These are phyloP conservation scores for Zootoca vivipara DNA, from an alignment of 2,113 vertebrate genomes.

Conservation along the genomic window DNA sequence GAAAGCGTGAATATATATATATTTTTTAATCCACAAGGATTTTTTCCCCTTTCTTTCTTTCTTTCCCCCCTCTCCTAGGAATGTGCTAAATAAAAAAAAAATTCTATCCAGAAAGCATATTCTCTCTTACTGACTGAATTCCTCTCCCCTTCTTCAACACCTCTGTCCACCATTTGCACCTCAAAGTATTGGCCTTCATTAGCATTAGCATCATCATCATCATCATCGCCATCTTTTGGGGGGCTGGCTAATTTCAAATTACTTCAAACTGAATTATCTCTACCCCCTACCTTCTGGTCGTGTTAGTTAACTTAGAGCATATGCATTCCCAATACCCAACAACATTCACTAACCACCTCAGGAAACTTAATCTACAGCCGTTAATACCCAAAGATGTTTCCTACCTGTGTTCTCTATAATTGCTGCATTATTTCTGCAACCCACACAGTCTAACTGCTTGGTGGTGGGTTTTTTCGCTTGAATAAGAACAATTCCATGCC, in stretches of 20 bases:
- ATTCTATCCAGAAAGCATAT: not conserved
- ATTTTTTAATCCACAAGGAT: too few species aligned
- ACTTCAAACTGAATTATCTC: not conserved
- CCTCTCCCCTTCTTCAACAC: not conserved
- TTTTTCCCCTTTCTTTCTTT: too few species aligned
- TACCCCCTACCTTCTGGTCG: not conserved
- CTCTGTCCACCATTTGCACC: not conserved
- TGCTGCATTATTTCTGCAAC: conserved; percentile 27
- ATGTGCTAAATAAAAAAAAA: too few species aligned
- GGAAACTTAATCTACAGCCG: not conserved
- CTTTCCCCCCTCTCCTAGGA: too few species aligned
- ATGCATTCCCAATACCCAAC: not conserved
- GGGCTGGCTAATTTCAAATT: not conserved
- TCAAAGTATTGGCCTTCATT: not conserved
- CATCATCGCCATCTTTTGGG: not conserved
- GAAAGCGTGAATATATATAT: too few species aligned
- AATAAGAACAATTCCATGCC: conserved; percentile 20
- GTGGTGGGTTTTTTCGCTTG: conserved; percentile 6
- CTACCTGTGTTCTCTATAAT: not conserved
- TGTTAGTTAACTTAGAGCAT: not conserved
- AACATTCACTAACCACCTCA: conserved; percentile 4
- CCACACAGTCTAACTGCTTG: not conserved
- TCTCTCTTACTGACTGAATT: not conserved
- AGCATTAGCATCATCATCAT: not conserved
- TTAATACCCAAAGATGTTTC: not conserved